Evolutionary conservation across 2,888 invertebrate genomes (phyloP).

Genomic region (Apocheima hispidaria): DNA sequence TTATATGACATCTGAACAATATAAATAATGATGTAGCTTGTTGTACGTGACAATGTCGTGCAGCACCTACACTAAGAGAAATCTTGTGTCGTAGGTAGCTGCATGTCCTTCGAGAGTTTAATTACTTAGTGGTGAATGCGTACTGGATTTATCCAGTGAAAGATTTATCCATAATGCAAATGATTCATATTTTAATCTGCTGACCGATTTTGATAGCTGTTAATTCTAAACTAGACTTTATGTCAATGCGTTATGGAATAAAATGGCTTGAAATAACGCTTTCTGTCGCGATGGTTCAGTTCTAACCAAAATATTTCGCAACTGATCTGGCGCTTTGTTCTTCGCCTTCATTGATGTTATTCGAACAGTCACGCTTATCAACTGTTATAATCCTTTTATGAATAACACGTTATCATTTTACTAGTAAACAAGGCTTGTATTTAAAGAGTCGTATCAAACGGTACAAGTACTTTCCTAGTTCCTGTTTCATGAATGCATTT

Average conservation of each 20-base stretch:
- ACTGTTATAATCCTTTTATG: slow-evolving; percentile 20
- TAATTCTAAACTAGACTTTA: background rate
- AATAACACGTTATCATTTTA: slow-evolving; percentile 24
- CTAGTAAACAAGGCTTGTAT: slow-evolving; percentile 13
- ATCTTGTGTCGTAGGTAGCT: too few relatives aligned
- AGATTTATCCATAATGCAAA: background rate
- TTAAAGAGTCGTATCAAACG: slow-evolving; percentile 2
- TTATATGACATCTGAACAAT: too few relatives aligned
- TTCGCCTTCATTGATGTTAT: slow-evolving; percentile 6
- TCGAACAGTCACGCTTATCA: slow-evolving; percentile 19
- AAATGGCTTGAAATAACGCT: slow-evolving; percentile 1
- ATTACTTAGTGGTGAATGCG: too few relatives aligned
- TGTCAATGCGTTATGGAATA: background rate
- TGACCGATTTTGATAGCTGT: background rate
- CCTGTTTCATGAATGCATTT: slow-evolving; percentile 1
- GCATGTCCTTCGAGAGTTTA: too few relatives aligned
- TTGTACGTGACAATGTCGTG: too few relatives aligned
- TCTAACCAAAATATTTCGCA: slow-evolving; percentile 2
- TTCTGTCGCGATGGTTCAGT: background rate
- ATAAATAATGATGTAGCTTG: too few relatives aligned
- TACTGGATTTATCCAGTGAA: too few relatives aligned
- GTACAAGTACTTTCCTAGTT: slow-evolving; percentile 2
- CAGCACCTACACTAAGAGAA: too few relatives aligned
- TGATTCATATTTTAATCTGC: slow-evolving; percentile 3
- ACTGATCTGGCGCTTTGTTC: slow-evolving; percentile 8